phyloP scores from a whole-genome alignment of 2,113 vertebrate genomes.

The Sorex araneus region DNA sequence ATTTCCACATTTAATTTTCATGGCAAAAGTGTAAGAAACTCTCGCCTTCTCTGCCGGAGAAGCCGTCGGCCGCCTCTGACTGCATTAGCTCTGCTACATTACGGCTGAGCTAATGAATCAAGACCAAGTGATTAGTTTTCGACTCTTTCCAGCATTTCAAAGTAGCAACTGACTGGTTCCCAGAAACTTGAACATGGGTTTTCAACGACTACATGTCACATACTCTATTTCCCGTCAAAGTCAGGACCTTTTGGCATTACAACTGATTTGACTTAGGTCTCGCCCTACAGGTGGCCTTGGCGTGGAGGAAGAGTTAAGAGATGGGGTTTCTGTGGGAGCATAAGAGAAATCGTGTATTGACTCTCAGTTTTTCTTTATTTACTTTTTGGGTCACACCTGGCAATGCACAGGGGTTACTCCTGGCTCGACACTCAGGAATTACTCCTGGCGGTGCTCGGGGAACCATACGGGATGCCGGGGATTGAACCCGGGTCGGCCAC shows the following conservation, averaged over 20 bases:
- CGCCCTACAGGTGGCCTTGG: background rate
- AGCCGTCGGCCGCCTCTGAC: slow-evolving; percentile 84
- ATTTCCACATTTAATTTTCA: slow-evolving; percentile 90
- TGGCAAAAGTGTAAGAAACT: slow-evolving; percentile 82
- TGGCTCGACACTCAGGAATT: too few relatives aligned
- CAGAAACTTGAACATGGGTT: background rate
- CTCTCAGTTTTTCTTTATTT: background rate
- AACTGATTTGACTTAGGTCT: background rate
- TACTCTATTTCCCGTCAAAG: background rate
- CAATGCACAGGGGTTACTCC: too few relatives aligned
- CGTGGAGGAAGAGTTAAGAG: background rate
- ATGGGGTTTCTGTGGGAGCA: background rate
- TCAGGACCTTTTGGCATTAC: background rate
- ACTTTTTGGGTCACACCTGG: too few relatives aligned
- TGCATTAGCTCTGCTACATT: slow-evolving; percentile 89
- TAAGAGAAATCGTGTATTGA: background rate
- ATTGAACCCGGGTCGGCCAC: too few relatives aligned
- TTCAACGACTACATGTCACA: background rate
- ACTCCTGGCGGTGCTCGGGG: too few relatives aligned
- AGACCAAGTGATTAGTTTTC: slow-evolving; percentile 83
- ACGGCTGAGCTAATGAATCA: slow-evolving; percentile 88
- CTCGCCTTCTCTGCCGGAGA: slow-evolving; percentile 76
- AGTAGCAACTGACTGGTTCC: slow-evolving; percentile 23
- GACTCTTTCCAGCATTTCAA: slow-evolving; percentile 71
- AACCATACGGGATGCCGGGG: too few relatives aligned